phyloP scores from a whole-genome alignment of 1,140 invertebrate species.

The Panulirus ornatus region DNA sequence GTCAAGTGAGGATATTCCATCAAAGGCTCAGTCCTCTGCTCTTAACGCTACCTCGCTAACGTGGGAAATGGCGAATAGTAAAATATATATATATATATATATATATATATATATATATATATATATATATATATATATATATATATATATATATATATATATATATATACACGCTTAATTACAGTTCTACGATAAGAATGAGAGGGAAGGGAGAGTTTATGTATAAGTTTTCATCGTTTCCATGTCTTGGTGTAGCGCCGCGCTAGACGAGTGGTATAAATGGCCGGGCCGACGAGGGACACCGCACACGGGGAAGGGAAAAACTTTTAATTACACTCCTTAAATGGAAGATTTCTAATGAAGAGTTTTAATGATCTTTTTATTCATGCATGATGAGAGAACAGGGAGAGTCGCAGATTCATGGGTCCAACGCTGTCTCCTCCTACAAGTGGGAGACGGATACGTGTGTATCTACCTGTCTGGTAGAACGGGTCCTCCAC shows the following conservation, averaged over 20 bases:
- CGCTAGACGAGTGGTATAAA: too few species aligned
- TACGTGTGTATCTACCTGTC: too few species aligned
- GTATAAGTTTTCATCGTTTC: too few species aligned
- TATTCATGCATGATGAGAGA: constrained; percentile 52
- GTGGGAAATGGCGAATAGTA: too few species aligned
- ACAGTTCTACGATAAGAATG: too few species aligned
- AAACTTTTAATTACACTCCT: constrained; percentile 70
- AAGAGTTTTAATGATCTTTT: constrained; percentile 67
- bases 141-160: constrained; percentile 36
- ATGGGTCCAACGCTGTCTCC: not conserved
- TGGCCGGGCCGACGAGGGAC: too few species aligned
- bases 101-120: constrained; percentile 14
- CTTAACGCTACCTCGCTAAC: too few species aligned
- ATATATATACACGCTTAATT: not conserved
- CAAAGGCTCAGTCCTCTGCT: too few species aligned
- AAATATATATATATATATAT: constrained; percentile 14
- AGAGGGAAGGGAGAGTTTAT: not conserved
- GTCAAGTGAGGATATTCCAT: too few species aligned
- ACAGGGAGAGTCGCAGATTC: constrained; percentile 21
- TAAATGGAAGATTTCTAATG: constrained; percentile 71
- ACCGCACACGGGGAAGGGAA: not conserved
- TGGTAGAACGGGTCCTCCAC: too few species aligned
- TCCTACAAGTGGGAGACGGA: too few species aligned
- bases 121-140: constrained; percentile 21
- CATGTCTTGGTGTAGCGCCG: too few species aligned